These are phyloP conservation scores for Drosophila colorata DNA, from an alignment of 2,888 invertebrate species.

Conservation along the genomic window DNA sequence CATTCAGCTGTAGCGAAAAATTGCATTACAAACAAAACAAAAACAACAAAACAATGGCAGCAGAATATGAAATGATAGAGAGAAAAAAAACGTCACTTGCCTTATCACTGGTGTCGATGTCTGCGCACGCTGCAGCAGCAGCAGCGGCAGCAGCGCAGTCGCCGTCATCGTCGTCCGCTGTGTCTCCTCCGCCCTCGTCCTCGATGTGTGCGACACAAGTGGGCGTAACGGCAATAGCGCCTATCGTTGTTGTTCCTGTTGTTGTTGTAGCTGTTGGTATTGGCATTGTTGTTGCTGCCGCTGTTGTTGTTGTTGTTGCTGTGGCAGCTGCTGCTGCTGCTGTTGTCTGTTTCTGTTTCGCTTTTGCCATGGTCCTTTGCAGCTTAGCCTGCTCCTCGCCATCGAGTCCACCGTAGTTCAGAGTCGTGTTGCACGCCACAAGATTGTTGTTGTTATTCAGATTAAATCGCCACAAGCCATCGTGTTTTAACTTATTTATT, in stretches of 20 bases:
- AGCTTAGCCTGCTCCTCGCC: slow-evolving; percentile 44
- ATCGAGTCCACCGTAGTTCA: slow-evolving; percentile 55
- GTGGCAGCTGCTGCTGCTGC: slow-evolving; percentile 46
- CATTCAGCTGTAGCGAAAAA: slow-evolving; percentile 43
- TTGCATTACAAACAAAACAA: slow-evolving; percentile 28
- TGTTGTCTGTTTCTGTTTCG: slow-evolving; percentile 67
- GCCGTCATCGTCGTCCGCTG: slow-evolving; percentile 44
- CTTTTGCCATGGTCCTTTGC: slow-evolving; percentile 61
- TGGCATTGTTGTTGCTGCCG: slow-evolving; percentile 27
- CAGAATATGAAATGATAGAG: background rate
- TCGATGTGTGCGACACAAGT: slow-evolving; percentile 59
- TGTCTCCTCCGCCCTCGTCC: slow-evolving; percentile 62
- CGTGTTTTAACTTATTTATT: slow-evolving; percentile 67
- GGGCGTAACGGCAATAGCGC: slow-evolving; percentile 56
- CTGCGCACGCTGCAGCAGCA: slow-evolving; percentile 33
- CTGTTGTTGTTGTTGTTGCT: slow-evolving; percentile 14
- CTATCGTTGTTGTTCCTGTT: slow-evolving; percentile 27
- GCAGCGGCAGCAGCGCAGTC: slow-evolving; percentile 57
- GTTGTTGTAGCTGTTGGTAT: slow-evolving; percentile 21
- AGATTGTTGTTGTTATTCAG: slow-evolving; percentile 68
- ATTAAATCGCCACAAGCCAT: slow-evolving; percentile 64
- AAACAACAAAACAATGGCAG: slow-evolving; percentile 13
- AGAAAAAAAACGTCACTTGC: slow-evolving; percentile 46
- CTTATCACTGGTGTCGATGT: slow-evolving; percentile 60
- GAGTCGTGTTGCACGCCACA: slow-evolving; percentile 46